A percentile compares a stretch with the other conserved stretches of the same genome.
phyloP scores from a whole-genome alignment of 2,888 invertebrate genomes.

The Blastobasis lacticolella region DNA sequence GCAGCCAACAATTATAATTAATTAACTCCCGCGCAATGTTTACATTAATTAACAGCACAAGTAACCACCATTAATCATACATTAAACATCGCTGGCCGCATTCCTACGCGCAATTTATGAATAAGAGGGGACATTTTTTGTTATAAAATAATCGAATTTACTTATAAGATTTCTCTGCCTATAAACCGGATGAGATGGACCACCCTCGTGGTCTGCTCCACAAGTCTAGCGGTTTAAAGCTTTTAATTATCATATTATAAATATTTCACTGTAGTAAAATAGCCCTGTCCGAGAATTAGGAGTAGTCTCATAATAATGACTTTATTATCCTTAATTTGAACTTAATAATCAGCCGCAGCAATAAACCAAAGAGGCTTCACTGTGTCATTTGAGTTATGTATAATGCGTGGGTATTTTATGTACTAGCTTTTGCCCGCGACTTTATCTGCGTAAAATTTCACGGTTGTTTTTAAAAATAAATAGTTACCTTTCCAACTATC shows the following conservation, averaged over 20 bases:
- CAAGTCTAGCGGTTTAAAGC: background rate
- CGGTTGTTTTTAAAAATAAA: too few relatives aligned
- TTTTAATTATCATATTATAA: slow-evolving; percentile 38
- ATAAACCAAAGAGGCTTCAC: too few relatives aligned
- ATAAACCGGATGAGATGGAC: slow-evolving; percentile 23
- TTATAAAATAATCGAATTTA: too few relatives aligned
- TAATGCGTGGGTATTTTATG: too few relatives aligned
- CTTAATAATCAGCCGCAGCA: background rate
- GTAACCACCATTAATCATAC: slow-evolving; percentile 54
- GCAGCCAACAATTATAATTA: slow-evolving; percentile 68
- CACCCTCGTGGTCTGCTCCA: slow-evolving; percentile 26
- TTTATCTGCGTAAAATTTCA: too few relatives aligned
- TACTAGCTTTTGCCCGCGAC: too few relatives aligned
- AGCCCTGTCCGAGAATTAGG: slow-evolving; percentile 21
- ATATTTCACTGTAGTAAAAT: slow-evolving; percentile 39
- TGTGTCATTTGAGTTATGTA: too few relatives aligned
- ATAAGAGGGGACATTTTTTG: slow-evolving; percentile 12
- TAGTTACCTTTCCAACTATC: too few relatives aligned
- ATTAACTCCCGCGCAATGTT: slow-evolving; percentile 63
- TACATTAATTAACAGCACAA: slow-evolving; percentile 64
- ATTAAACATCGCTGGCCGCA: slow-evolving; percentile 45
- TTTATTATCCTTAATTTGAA: slow-evolving; percentile 55
- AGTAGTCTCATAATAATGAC: slow-evolving; percentile 34
- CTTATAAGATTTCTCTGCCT: slow-evolving; percentile 4
- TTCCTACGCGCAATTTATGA: slow-evolving; percentile 43